Base-by-base conservation (phyloP, 2,888 invertebrate species). In the Drosophila eohydei region DNA sequence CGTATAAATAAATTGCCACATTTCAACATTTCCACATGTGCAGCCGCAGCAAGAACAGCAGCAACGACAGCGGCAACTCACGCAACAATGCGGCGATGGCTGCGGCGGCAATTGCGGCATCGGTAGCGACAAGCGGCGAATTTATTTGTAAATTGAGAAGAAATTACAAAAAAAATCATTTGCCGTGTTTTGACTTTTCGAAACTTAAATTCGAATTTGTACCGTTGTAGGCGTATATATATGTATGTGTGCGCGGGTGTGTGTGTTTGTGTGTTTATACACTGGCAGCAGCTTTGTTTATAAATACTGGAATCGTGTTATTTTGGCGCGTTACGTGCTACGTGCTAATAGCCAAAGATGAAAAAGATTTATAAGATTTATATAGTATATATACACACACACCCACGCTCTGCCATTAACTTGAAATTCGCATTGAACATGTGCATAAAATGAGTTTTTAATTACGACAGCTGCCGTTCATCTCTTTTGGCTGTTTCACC, bases 381-480 rank as follows among this genome's bases (percentile, higher is more conserved):
- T 32, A 32, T 58, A 41, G 28, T 28, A 28, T 28, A 48, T 30
- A 5, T 41, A 70, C 50, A 50, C 21, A 60, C 16, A 38, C 34
- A 38, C 73, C 58, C 40, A 67, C 64, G 44, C 59, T 12, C 14
- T 41, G 12, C 36, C 56, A 66, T 56, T 80, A 51, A 80, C 44
- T 63, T 70, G 54, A 58, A 63, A 62, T 69, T 59, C 70, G 61
- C 67, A 78, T 59, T 54, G 51, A 62, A 59, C 56, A 44, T 83
- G 57, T 86, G 80, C 66, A 80, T 80, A 82, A 90, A 84, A 83
- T 83, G 62, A 71, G 72, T 71, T 80, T 85, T 84, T 90, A 80
- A 84, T 84, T 90, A 77, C 90, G 71, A 74, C 83, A 80, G 80
- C 87, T 69, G 88, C 64, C 65, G 43, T 61, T 60, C 40, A 71